Evolutionary conservation across 2,113 vertebrate species (phyloP).

Genomic region (Myiozetetes cayanensis): DNA sequence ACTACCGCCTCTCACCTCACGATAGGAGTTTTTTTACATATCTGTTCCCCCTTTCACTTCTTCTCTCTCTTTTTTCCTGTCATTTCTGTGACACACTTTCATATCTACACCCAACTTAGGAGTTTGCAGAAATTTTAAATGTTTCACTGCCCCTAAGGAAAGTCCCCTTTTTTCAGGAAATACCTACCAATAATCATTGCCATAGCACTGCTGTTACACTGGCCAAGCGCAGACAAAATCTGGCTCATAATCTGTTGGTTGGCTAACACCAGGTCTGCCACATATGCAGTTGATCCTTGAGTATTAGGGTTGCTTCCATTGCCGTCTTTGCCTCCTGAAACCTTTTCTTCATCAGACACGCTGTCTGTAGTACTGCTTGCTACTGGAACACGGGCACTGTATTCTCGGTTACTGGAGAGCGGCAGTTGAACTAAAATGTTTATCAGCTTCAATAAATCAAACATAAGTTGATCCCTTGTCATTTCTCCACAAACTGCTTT

Average conservation of each 20-base stretch:
- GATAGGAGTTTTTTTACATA: accelerated
- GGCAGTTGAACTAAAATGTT: constrained; percentile 95
- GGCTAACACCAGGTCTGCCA: constrained; percentile 94
- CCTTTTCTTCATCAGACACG: constrained; percentile 97
- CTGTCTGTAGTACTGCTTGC: constrained; percentile 86
- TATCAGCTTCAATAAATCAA: constrained; percentile 94
- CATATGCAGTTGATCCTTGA: constrained; percentile 85
- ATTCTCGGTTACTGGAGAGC: constrained; percentile 92
- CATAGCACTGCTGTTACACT: constrained; percentile 99
- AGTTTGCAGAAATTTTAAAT: neutral
- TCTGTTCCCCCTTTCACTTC: neutral
- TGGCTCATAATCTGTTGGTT: constrained; percentile 99
- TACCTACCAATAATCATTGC: constrained; percentile 98
- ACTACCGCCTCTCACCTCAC: neutral
- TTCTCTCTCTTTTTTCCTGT: neutral
- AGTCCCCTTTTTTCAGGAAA: neutral
- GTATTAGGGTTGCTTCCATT: constrained; percentile 76
- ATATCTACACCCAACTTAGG: neutral
- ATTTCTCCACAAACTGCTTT: constrained; percentile 97
- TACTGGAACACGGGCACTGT: constrained; percentile 86
- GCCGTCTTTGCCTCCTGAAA: constrained; percentile 93
- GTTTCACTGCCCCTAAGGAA: neutral
- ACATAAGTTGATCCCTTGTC: constrained; percentile 97
- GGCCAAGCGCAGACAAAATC: constrained; percentile 94
- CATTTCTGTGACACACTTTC: neutral